These are phyloP conservation scores for Synanceia verrucosa DNA, from an alignment of 2,797 vertebrate species.

Conservation along the genomic window DNA sequence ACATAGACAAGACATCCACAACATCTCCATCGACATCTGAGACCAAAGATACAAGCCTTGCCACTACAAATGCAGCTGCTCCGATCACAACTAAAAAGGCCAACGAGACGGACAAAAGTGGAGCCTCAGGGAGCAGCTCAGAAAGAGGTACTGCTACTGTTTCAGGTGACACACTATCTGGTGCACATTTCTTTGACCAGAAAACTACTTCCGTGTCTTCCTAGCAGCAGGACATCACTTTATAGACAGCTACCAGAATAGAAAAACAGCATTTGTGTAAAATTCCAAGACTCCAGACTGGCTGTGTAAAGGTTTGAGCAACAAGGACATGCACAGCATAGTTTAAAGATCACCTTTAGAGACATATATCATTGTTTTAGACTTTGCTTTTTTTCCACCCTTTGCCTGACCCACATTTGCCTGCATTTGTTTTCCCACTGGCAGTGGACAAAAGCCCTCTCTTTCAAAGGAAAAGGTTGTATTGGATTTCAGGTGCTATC, in stretches of 20 bases:
- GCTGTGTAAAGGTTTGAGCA: not conserved
- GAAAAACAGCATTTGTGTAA: not conserved
- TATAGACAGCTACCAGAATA: not conserved
- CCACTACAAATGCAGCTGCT: not conserved
- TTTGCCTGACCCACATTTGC: slow-evolving; percentile 69
- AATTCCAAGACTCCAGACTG: not conserved
- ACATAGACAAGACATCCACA: not conserved
- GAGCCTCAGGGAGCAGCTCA: slow-evolving; percentile 29
- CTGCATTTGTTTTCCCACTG: slow-evolving; percentile 65
- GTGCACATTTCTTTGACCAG: slow-evolving; percentile 17
- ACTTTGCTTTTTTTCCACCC: slow-evolving; percentile 25
- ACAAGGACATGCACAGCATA: not conserved
- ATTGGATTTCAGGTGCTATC: slow-evolving; percentile 76
- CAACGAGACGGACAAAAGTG: slow-evolving; percentile 47
- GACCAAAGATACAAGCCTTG: slow-evolving; percentile 1
- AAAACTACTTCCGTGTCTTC: not conserved
- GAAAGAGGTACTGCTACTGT: slow-evolving; percentile 61
- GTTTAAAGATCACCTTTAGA: slow-evolving; percentile 4
- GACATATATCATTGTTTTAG: slow-evolving; percentile 41
- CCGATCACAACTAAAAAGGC: slow-evolving; percentile 16
- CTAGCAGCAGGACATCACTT: not conserved
- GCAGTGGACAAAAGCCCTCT: slow-evolving; percentile 63
- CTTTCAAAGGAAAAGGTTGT: slow-evolving; percentile 65
- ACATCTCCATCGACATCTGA: slow-evolving; percentile 13
- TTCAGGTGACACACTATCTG: slow-evolving; percentile 31